phyloP scores from a whole-genome alignment of 2,113 vertebrate species.

The Heliornis fulica region DNA sequence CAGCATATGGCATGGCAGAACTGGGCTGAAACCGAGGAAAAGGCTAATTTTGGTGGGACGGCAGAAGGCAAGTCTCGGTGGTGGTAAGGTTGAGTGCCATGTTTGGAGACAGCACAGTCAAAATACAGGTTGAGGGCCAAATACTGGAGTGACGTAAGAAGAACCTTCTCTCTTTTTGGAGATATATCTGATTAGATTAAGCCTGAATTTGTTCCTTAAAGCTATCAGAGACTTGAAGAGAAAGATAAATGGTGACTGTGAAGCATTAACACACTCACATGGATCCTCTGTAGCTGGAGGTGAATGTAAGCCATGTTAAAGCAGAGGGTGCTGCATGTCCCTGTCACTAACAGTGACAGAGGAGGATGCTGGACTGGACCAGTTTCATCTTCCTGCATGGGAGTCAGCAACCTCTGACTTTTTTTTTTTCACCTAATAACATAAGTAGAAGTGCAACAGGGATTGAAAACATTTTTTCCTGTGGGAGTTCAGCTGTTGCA shows the following conservation, averaged over 20 bases:
- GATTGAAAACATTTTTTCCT: neutral
- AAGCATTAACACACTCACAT: neutral
- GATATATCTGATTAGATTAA: neutral
- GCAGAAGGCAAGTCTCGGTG: neutral
- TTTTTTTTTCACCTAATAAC: neutral
- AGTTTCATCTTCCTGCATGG: neutral
- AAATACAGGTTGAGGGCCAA: neutral
- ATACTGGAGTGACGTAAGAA: neutral
- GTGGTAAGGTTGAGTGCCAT: neutral
- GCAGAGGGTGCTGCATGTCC: neutral
- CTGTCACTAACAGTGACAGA: accelerated
- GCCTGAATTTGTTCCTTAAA: neutral
- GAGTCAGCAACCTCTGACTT: neutral
- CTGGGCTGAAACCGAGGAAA: neutral
- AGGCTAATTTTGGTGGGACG: neutral
- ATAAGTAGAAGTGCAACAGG: neutral
- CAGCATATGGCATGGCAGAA: neutral
- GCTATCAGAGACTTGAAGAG: neutral
- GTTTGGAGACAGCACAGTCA: neutral
- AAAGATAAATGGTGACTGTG: neutral
- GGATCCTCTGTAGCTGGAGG: neutral
- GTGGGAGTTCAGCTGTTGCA: neutral
- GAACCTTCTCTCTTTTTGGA: neutral
- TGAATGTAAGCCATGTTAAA: neutral
- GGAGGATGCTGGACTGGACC: neutral